These are phyloP conservation scores for Prionace glauca DNA, from an alignment of 2,797 vertebrate species.

Conservation along the genomic window DNA sequence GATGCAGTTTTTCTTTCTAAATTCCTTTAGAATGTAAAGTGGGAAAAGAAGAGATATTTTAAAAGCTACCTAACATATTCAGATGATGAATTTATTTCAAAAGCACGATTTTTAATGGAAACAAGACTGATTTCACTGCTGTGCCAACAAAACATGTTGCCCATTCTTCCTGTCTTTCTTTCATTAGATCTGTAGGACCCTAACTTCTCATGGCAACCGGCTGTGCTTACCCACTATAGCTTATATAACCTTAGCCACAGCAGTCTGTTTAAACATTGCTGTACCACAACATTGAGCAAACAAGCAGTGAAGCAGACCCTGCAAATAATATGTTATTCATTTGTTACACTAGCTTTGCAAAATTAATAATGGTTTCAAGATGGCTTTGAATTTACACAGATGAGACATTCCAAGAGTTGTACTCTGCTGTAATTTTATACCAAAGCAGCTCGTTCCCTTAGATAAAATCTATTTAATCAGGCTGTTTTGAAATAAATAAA, in stretches of 20 bases:
- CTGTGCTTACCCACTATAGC: neutral
- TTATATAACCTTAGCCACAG: neutral
- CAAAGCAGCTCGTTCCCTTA: neutral
- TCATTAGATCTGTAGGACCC: neutral
- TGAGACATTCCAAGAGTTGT: constrained; percentile 28
- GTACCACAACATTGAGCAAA: neutral
- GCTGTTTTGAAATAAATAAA: neutral
- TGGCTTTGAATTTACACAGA: constrained; percentile 47
- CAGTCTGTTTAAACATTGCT: neutral
- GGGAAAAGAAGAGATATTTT: neutral
- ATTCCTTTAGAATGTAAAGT: neutral
- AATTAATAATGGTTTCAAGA: constrained; percentile 55
- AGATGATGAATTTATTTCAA: neutral
- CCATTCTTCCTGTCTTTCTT: neutral
- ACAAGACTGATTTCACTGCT: neutral
- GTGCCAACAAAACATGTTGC: neutral
- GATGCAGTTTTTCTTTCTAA: neutral
- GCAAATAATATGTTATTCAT: constrained; percentile 50
- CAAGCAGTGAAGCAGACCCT: constrained; percentile 43
- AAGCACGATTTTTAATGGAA: neutral
- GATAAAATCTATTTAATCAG: neutral
- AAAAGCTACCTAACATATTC: neutral
- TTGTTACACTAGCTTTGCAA: constrained; percentile 47
- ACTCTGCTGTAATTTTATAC: neutral
- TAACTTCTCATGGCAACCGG: neutral